phyloP scores from a whole-genome alignment of 1,140 invertebrate species.

The Belonocnema kinseyi region DNA sequence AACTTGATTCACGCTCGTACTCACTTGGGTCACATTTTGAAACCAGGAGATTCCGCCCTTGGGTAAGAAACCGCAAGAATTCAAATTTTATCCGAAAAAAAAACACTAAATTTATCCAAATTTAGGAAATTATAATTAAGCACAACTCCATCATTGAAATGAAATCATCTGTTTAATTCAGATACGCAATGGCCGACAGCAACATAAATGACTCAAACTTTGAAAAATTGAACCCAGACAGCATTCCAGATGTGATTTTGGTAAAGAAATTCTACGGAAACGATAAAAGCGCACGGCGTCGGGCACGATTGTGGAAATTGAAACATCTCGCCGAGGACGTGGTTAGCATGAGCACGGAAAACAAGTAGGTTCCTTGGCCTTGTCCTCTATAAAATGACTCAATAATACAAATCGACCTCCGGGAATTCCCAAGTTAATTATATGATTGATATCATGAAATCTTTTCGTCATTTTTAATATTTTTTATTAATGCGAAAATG shows the following conservation, averaged over 20 bases:
- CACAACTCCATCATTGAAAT: constrained; percentile 27
- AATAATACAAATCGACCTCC: no score
- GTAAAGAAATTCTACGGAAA: constrained; percentile 93
- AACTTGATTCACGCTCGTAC: constrained; percentile 90
- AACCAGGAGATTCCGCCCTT: constrained; percentile 93
- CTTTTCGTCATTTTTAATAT: neutral
- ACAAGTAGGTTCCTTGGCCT: constrained; percentile 78
- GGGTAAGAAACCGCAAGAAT: constrained; percentile 78
- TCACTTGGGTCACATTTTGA: constrained; percentile 95
- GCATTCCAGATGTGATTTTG: constrained; percentile 92
- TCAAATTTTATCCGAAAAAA: constrained; percentile 3
- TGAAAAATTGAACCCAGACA: constrained; percentile 86
- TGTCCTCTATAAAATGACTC: constrained; percentile 26
- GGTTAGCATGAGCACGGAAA: constrained; percentile 81
- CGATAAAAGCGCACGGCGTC: constrained; percentile 82
- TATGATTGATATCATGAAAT: no score
- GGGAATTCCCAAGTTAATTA: no score
- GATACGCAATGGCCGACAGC: constrained; percentile 90
- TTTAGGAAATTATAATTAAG: constrained; percentile 34
- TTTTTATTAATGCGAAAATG: constrained; percentile 30
- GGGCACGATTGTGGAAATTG: constrained; percentile 93
- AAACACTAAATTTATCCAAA: constrained; percentile 33
- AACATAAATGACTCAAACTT: constrained; percentile 94
- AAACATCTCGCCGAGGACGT: constrained; percentile 87
- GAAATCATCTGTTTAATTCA: constrained; percentile 66